Conservation (phyloP, 1,140 invertebrate species). For the Matsumurasca onukii region DNA sequence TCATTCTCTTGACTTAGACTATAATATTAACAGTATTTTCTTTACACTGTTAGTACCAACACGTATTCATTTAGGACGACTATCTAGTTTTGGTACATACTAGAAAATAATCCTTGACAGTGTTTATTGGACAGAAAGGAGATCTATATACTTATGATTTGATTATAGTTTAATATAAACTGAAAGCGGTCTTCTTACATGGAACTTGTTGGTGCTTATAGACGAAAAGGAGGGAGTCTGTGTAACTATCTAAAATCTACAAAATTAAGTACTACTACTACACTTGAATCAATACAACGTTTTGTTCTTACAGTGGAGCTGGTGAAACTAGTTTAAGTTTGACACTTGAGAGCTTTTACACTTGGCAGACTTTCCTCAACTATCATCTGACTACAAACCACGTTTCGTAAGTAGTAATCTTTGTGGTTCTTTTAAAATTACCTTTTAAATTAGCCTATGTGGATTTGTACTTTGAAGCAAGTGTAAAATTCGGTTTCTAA, state of each 20-base stretch:
- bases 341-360: slow-evolving; percentile 48
- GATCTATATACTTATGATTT: no score
- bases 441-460: no score
- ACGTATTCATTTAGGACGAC: no score
- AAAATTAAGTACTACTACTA: not conserved
- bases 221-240: no score
- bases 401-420: slow-evolving; percentile 45
- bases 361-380: slow-evolving; percentile 50
- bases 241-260: not conserved
- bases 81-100: no score
- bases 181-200: not conserved
- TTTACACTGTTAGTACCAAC: no score
- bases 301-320: not conserved
- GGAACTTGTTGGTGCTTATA: not conserved
- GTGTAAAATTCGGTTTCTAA: no score
- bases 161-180: not conserved
- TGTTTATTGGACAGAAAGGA: no score
- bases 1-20: slow-evolving; percentile 1
- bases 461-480: no score
- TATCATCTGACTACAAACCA: slow-evolving; percentile 49
- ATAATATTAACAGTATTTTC: no score
- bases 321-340: slow-evolving; percentile 37
- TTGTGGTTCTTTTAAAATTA: no score
- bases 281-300: not conserved
- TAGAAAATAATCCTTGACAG: no score